These are phyloP conservation scores for Parazoanthus atlanticus DNA, from an alignment of 92 coral and sea anemone species.

Conservation along the genomic window DNA sequence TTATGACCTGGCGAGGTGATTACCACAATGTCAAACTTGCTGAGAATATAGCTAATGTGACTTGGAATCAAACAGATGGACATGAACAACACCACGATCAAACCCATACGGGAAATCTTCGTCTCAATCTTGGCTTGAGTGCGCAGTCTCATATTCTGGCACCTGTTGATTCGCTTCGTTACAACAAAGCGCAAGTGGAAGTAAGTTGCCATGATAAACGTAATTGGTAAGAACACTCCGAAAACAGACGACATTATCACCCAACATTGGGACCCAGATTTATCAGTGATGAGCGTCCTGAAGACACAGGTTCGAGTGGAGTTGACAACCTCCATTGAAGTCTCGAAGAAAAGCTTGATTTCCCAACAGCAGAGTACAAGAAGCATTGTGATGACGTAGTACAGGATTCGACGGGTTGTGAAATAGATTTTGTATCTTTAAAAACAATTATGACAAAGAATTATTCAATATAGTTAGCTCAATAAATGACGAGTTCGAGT, in stretches of 20 bases:
- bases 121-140: not conserved
- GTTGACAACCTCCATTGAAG: not conserved
- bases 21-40: not conserved
- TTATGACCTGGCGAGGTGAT: not conserved
- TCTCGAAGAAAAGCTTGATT: not conserved
- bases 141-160: not conserved
- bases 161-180: not conserved
- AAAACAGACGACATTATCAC: not conserved
- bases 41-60: not conserved
- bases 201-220: not conserved
- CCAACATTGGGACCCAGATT: not conserved
- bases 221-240: not conserved
- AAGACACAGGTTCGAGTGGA: not conserved
- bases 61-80: not conserved
- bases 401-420: not conserved
- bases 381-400: slow-evolving; percentile 1
- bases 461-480: too few species aligned
- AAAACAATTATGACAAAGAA: too few species aligned
- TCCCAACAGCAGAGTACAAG: not conserved
- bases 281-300: not conserved
- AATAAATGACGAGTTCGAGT: too few species aligned
- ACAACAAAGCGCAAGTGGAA: not conserved
- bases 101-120: not conserved
- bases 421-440: not conserved
- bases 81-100: not conserved